Conservation (phyloP, 2,113 vertebrate species). For the Grallaria varia region DNA sequence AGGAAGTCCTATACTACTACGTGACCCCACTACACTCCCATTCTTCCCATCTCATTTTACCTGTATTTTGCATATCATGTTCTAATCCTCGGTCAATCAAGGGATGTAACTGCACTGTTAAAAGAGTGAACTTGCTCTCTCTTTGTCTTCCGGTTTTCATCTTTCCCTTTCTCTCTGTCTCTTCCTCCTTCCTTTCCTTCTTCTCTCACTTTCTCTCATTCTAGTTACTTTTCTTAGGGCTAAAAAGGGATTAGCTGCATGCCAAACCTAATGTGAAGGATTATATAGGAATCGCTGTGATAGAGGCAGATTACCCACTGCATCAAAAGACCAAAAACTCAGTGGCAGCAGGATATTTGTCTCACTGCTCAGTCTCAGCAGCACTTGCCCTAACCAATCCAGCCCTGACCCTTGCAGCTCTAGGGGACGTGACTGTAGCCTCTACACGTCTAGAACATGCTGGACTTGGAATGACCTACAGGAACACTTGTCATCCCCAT, state of each 20-base stretch:
- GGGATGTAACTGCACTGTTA: background rate
- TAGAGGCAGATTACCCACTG: background rate
- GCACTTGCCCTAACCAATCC: background rate
- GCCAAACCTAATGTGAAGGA: background rate
- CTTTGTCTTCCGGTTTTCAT: background rate
- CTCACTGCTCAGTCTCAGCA: background rate
- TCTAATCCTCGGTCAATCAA: background rate
- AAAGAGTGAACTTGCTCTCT: background rate
- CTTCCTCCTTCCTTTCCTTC: background rate
- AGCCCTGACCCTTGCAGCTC: background rate
- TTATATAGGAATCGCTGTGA: background rate
- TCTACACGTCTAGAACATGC: background rate
- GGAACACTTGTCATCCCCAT: background rate
- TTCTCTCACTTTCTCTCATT: background rate
- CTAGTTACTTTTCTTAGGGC: background rate
- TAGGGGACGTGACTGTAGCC: fast-evolving
- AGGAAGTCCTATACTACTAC: background rate
- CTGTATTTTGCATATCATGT: background rate
- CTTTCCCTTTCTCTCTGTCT: background rate
- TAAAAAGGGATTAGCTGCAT: background rate
- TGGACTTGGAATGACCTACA: background rate
- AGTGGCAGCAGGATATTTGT: background rate
- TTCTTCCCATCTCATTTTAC: background rate
- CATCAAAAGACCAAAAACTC: background rate
- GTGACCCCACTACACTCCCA: background rate